Base-by-base conservation (phyloP, 2,113 vertebrate species). In the Megalops atlanticus region DNA sequence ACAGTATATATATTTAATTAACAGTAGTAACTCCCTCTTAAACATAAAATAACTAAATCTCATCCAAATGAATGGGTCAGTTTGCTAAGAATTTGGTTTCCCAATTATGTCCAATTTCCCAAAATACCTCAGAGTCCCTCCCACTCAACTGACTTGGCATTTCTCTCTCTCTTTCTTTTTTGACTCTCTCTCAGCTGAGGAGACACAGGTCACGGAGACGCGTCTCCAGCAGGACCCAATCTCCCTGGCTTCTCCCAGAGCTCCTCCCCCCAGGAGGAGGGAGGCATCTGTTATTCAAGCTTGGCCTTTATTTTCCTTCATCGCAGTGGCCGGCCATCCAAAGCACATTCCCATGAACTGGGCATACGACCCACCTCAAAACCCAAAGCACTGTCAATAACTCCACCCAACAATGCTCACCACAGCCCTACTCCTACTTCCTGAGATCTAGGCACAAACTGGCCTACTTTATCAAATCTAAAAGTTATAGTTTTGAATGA, bases 301-400 rank as follows among this genome's bases (percentile, higher is more conserved):
- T 38, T 71, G 7, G 64, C 73, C 78, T 58, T 58, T 76, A 79
- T 82, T 84, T 69, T 81, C 76, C 83, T 82, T 82, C 7, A 38
- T 83, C 70, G n/a, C 3, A 33, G 40, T 14, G 68, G 64, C 40
- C 76, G 68, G 39, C 78, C 80, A 80, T 80, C 75, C 78, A 24
- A 69, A 58, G 52, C 79, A 33, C 11, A n/a, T 84, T 83, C 79
- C 79, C 45, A n/a, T 24, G 45, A 80, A 45, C 68, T 21, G 31
- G 49, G 69, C 38, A 71, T 40, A 35, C 31, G 43, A n/a, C 74
- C 69, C 31, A n/a, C 38, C 54, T 72, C 68, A 3, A 82, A 27
- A 21, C 80, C 36, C 69, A 27, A 71, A 82, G 40, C 49, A 69
- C 76, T 18, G 27, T 78, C 64, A 54, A 52, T 24, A 78, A 82